Percentiles rank a stretch among this genome's conserved stretches.
Evolutionary conservation across 2,888 invertebrate species (phyloP).

Genomic region (Hirtodrosophila cameraria): DNA sequence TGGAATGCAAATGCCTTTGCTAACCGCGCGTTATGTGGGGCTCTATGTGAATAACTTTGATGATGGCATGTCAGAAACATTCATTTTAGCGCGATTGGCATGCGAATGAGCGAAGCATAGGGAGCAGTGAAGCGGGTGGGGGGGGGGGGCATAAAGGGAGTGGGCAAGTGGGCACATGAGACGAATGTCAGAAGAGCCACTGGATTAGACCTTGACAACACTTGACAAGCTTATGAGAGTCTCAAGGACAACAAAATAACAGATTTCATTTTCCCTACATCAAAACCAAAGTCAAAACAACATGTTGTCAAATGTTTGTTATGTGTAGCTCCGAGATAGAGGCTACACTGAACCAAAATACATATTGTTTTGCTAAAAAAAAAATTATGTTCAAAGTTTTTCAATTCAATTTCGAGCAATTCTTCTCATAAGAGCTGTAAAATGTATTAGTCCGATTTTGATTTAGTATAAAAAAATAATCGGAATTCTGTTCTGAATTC

Average conservation of each 20-base stretch:
- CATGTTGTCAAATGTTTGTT: too few species aligned
- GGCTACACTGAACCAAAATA: too few species aligned
- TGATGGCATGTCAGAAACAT: slow-evolving; percentile 34
- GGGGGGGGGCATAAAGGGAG: neutral
- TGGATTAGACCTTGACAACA: slow-evolving; percentile 17
- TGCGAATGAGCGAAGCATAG: neutral
- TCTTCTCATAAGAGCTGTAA: too few species aligned
- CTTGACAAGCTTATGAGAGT: slow-evolving; percentile 31
- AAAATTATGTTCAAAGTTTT: too few species aligned
- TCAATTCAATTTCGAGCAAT: too few species aligned
- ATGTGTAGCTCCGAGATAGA: too few species aligned
- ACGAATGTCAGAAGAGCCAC: too few species aligned
- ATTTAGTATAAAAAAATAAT: too few species aligned
- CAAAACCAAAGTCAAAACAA: slow-evolving; percentile 8
- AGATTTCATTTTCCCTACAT: slow-evolving; percentile 1
- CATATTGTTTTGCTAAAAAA: too few species aligned
- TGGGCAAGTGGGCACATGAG: neutral
- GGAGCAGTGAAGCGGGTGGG: neutral
- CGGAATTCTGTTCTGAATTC: too few species aligned
- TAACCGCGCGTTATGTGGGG: slow-evolving; percentile 26
- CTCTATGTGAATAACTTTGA: slow-evolving; percentile 24
- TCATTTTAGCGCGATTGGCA: slow-evolving; percentile 28
- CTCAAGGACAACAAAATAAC: slow-evolving; percentile 36
- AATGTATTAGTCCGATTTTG: too few species aligned
- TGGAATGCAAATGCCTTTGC: slow-evolving; percentile 50